These are phyloP conservation scores for Centropus bengalensis DNA, from an alignment of 2,113 vertebrate species.

Conservation along the genomic window DNA sequence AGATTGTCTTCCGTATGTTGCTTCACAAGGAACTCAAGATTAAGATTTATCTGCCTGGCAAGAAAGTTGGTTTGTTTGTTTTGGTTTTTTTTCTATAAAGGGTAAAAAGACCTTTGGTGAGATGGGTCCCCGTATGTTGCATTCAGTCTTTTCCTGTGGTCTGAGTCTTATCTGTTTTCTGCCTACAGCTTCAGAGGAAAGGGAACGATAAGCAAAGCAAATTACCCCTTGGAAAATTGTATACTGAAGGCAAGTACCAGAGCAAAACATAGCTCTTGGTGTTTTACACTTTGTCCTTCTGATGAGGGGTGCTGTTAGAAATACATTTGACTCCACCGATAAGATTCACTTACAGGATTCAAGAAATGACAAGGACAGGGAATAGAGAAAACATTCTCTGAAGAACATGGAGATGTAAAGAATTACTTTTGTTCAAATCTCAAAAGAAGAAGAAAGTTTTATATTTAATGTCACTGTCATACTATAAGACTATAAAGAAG, in stretches of 20 bases:
- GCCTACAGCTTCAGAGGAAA: not conserved
- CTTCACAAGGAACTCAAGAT: not conserved
- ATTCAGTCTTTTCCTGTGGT: not conserved
- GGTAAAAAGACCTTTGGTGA: not conserved
- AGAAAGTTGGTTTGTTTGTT: not conserved
- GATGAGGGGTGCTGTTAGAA: not conserved
- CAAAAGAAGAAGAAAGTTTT: not conserved
- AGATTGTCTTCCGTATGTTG: not conserved
- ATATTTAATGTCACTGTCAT: not conserved
- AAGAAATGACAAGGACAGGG: not conserved
- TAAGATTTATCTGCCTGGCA: not conserved
- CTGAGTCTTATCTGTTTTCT: not conserved
- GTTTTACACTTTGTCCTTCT: not conserved
- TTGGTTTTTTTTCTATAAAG: not conserved
- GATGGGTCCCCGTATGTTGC: not conserved
- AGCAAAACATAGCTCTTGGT: not conserved
- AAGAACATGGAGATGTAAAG: not conserved
- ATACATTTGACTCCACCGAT: not conserved
- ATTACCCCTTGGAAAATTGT: not conserved
- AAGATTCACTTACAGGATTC: not conserved
- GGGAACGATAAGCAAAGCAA: not conserved
- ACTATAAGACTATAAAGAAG: not conserved
- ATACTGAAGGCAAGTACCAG: not conserved
- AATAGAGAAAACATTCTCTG: not conserved
- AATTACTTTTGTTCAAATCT: not conserved